Conservation (phyloP, 2,888 invertebrate species). For the Vesta saturnalis region DNA sequence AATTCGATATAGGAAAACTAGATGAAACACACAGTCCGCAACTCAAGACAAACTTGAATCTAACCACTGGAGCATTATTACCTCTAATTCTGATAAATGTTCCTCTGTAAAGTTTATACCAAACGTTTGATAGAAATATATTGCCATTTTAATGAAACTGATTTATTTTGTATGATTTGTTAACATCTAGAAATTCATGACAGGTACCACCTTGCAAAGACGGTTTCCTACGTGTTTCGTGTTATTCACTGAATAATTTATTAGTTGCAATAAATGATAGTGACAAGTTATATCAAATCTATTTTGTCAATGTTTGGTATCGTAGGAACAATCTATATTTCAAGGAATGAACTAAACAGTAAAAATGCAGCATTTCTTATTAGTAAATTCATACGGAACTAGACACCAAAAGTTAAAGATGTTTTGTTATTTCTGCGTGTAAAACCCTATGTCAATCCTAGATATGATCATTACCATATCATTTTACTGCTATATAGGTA, state of each 20-base stretch:
- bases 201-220: not conserved
- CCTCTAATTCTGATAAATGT: conserved; percentile 34
- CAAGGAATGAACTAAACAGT: too few species aligned
- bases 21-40: conserved; percentile 28
- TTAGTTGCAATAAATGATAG: not conserved
- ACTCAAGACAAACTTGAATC: conserved; percentile 29
- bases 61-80: conserved; percentile 33
- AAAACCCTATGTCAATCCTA: too few species aligned
- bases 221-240: not conserved
- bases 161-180: conserved; percentile 23
- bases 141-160: conserved; percentile 19
- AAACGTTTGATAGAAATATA: conserved; percentile 25
- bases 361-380: too few species aligned
- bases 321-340: too few species aligned
- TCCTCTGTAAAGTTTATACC: conserved; percentile 19
- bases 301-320: not conserved
- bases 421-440: too few species aligned
- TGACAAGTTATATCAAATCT: not conserved
- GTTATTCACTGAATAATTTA: not conserved
- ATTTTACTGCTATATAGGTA: too few species aligned
- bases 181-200: not conserved
- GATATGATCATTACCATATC: too few species aligned
- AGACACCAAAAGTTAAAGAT: too few species aligned
- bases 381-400: too few species aligned
- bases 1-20: conserved; percentile 37